These are phyloP conservation scores for Drosophila nigrodunni DNA, from an alignment of 1,140 invertebrate species.

Conservation along the genomic window DNA sequence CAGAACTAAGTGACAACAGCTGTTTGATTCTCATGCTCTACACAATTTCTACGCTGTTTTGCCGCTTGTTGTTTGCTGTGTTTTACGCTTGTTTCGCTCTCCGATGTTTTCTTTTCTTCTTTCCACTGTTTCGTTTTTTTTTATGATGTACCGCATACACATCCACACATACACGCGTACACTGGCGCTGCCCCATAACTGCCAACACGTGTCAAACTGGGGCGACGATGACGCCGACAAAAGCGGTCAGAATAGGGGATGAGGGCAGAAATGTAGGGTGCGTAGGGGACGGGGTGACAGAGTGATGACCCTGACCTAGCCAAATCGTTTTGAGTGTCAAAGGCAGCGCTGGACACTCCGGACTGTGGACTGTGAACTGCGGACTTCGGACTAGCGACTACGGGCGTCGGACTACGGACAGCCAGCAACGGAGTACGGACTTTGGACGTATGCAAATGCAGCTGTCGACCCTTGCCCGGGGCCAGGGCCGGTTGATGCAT, in stretches of 20 bases:
- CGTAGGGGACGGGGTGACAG: slow-evolving; percentile 17
- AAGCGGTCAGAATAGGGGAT: slow-evolving; percentile 7
- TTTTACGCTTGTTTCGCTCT: slow-evolving; percentile 41
- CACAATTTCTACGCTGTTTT: slow-evolving; percentile 32
- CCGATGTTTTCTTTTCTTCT: slow-evolving; percentile 15
- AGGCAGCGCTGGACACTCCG: slow-evolving; percentile 50
- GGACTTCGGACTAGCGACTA: slow-evolving; percentile 34
- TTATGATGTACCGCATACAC: slow-evolving; percentile 68
- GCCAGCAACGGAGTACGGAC: slow-evolving; percentile 18
- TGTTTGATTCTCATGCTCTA: slow-evolving; percentile 42
- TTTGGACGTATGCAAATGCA: slow-evolving; percentile 75
- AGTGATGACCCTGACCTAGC: slow-evolving; percentile 73
- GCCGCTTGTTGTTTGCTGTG: slow-evolving; percentile 29
- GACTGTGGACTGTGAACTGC: background rate
- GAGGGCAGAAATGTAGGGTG: background rate
- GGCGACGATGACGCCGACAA: slow-evolving; percentile 50
- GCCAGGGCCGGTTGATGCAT: slow-evolving; percentile 58
- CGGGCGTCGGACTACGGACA: background rate
- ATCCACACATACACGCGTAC: slow-evolving; percentile 5
- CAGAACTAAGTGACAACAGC: slow-evolving; percentile 26
- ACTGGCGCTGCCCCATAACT: slow-evolving; percentile 65
- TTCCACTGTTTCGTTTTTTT: slow-evolving; percentile 51
- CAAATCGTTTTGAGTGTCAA: slow-evolving; percentile 78
- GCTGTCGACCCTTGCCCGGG: slow-evolving; percentile 46
- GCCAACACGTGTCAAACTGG: slow-evolving; percentile 76